A percentile compares a stretch with the other conserved stretches of the same genome.
These are phyloP conservation scores for Melieria crassipennis DNA, from an alignment of 2,888 invertebrate species.

Conservation along the genomic window DNA sequence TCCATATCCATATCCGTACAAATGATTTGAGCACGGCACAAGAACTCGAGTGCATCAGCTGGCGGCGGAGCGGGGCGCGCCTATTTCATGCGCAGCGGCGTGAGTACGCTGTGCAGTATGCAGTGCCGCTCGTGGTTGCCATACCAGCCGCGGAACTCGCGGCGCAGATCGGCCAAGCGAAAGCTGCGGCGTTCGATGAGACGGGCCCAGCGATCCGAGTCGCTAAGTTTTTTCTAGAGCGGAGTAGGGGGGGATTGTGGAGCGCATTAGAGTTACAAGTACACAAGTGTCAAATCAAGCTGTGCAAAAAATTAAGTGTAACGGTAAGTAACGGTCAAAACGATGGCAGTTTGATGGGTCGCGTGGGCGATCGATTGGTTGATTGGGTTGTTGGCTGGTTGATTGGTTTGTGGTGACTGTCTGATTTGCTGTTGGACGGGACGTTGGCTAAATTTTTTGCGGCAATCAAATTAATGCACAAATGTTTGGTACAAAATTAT, in stretches of 20 bases:
- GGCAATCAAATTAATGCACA: no score
- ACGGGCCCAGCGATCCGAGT: conserved; percentile 62
- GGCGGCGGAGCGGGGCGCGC: background rate
- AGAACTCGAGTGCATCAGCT: background rate
- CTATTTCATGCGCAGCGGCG: conserved; percentile 58
- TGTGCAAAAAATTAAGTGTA: no score
- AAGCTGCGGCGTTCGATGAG: conserved; percentile 60
- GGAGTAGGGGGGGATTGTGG: no score
- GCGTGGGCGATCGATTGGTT: no score
- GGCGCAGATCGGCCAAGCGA: conserved; percentile 56
- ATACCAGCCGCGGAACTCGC: conserved; percentile 64
- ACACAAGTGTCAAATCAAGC: conserved; percentile 1
- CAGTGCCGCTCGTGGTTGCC: conserved; percentile 64
- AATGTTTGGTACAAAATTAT: no score
- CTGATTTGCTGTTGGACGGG: no score
- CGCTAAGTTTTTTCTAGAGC: conserved; percentile 56
- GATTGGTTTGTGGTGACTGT: no score
- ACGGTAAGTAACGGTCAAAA: no score
- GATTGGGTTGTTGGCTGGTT: no score
- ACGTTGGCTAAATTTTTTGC: no score
- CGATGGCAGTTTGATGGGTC: no score
- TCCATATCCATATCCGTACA: conserved; percentile 16
- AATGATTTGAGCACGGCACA: conserved; percentile 35
- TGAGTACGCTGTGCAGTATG: conserved; percentile 62
- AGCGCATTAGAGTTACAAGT: background rate